Conservation (phyloP, 2,888 invertebrate species). For the Dyspetes luteomarginatus region DNA sequence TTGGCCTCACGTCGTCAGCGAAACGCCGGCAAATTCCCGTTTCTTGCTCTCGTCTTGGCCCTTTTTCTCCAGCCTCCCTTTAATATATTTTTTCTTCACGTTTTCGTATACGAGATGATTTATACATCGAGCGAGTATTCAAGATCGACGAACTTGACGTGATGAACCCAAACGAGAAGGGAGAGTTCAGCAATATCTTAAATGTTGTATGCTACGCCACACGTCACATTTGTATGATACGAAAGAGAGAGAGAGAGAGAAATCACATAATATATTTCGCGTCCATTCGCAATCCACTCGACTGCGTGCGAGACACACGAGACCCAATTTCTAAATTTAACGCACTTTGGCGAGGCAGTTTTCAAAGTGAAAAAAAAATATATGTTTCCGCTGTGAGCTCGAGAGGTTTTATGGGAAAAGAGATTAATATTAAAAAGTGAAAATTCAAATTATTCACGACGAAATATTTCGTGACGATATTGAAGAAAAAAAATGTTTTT, state of each 20-base stretch:
- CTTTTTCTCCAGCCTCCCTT: slow-evolving; percentile 63
- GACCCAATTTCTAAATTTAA: slow-evolving; percentile 56
- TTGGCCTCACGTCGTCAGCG: slow-evolving; percentile 73
- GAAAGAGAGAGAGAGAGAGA: background rate
- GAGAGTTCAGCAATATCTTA: slow-evolving; percentile 6
- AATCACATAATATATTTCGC: slow-evolving; percentile 38
- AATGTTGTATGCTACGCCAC: background rate
- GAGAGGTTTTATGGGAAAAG: too few species aligned
- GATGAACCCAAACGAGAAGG: background rate
- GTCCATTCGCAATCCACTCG: slow-evolving; percentile 28
- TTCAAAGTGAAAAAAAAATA: background rate
- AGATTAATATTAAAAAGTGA: too few species aligned
- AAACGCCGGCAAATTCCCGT: slow-evolving; percentile 66
- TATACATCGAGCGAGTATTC: slow-evolving; percentile 28
- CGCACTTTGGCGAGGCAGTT: background rate
- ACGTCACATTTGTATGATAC: background rate
- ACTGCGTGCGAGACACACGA: background rate
- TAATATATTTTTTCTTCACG: slow-evolving; percentile 13
- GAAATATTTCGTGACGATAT: too few species aligned
- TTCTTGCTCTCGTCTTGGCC: slow-evolving; percentile 64
- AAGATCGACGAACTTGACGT: slow-evolving; percentile 45
- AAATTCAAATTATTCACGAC: too few species aligned
- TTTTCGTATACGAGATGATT: slow-evolving; percentile 5
- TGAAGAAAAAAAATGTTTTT: background rate
- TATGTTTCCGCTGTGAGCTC: background rate